Percentiles rank a stretch among this genome's conserved stretches.
Conservation (phyloP, 2,113 vertebrate species). For the Tupaia tana region DNA sequence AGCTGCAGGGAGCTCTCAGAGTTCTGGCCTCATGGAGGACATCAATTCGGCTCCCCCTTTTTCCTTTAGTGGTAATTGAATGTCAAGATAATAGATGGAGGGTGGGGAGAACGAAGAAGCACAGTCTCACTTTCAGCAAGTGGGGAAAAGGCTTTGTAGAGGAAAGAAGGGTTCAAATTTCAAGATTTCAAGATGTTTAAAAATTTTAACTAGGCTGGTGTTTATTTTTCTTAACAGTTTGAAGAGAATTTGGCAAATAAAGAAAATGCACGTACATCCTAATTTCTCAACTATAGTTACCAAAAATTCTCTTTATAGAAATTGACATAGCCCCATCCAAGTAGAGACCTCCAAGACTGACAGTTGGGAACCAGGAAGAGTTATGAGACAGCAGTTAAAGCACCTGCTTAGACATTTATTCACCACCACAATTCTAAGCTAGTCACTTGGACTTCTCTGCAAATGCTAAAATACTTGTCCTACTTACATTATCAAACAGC, state of each 20-base stretch:
- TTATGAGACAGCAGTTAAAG: not conserved
- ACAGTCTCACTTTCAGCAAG: not conserved
- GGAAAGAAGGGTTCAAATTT: constrained; percentile 29
- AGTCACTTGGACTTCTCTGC: not conserved
- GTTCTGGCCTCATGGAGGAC: not conserved
- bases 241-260: constrained; percentile 24
- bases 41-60: not conserved
- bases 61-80: constrained; percentile 53
- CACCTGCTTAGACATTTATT: not conserved
- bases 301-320: constrained; percentile 18
- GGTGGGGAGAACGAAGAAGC: not conserved
- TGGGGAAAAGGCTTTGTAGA: not conserved
- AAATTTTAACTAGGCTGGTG: not conserved
- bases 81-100: constrained; percentile 69
- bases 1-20: not conserved
- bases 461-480: constrained; percentile 18
- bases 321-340: not conserved
- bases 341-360: not conserved
- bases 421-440: not conserved
- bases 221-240: constrained; percentile 21
- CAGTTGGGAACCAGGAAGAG: not conserved
- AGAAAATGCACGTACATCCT: not conserved
- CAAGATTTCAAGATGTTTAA: not conserved
- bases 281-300: constrained; percentile 15
- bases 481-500: not conserved